Percentiles rank a stretch among this genome's conserved stretches.
phyloP scores from a whole-genome alignment of 2,113 vertebrate species.

The Elanoides forficatus region DNA sequence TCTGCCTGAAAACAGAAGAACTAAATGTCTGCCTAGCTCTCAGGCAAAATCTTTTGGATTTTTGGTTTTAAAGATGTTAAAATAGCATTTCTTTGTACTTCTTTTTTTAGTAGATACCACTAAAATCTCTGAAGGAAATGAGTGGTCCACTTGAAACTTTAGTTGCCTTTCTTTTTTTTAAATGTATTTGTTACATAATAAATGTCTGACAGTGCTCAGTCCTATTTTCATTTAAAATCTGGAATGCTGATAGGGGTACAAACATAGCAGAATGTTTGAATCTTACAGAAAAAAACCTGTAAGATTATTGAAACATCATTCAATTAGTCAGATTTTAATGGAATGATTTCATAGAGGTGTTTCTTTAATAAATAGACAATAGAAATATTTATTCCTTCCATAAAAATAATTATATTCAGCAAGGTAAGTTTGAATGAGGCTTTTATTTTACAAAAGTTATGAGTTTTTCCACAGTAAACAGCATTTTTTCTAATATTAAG shows the following conservation, averaged over 20 bases:
- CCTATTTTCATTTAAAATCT: background rate
- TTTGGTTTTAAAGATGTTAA: background rate
- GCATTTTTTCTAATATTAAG: background rate
- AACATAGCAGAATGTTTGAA: background rate
- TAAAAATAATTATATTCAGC: background rate
- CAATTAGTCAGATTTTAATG: background rate
- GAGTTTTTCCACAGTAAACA: background rate
- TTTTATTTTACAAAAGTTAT: background rate
- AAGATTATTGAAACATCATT: background rate
- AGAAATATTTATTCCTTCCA: background rate
- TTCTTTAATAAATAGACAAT: background rate
- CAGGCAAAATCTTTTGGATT: background rate
- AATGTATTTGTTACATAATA: background rate
- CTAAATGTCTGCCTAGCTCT: background rate
- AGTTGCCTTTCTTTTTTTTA: background rate
- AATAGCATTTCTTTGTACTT: background rate
- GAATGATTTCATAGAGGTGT: background rate
- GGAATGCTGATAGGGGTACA: background rate
- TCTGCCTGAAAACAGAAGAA: background rate
- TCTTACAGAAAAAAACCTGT: background rate
- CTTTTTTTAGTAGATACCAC: background rate
- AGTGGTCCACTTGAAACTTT: background rate
- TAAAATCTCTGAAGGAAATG: background rate
- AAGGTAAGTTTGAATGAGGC: background rate
- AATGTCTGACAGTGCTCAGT: background rate